Evolutionary conservation across 2,888 invertebrate species (phyloP).

Genomic region (Pyrgus malvae): DNA sequence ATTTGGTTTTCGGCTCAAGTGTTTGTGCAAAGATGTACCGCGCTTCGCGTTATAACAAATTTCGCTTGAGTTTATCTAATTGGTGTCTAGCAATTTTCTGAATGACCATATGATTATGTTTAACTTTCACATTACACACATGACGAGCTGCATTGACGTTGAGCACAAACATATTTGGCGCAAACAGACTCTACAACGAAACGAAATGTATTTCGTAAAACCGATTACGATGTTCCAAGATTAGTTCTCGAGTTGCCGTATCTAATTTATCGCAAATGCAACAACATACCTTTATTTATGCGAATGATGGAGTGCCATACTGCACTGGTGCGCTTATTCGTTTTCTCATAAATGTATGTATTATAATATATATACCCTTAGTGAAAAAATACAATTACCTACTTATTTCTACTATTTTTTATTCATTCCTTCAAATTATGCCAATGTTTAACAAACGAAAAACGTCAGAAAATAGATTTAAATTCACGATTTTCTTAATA

Average conservation of each 20-base stretch:
- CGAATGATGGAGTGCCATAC: neutral
- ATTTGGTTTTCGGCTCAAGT: too few relatives aligned
- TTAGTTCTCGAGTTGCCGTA: constrained; percentile 64
- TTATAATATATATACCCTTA: too few relatives aligned
- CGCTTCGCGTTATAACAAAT: neutral
- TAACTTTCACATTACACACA: constrained; percentile 43
- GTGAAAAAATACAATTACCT: too few relatives aligned
- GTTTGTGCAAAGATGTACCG: neutral
- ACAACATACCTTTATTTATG: too few relatives aligned
- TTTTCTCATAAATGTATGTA: too few relatives aligned
- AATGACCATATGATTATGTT: constrained; percentile 39
- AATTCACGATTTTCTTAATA: too few relatives aligned
- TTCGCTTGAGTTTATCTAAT: constrained; percentile 8
- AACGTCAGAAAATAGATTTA: too few relatives aligned
- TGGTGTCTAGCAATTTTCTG: constrained; percentile 30
- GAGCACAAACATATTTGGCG: constrained; percentile 39
- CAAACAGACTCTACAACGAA: constrained; percentile 56
- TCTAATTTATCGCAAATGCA: constrained; percentile 70
- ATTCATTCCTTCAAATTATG: too few relatives aligned
- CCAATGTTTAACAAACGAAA: too few relatives aligned
- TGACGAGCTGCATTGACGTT: constrained; percentile 35
- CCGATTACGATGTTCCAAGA: constrained; percentile 63
- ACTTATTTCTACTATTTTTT: neutral
- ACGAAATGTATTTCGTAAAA: constrained; percentile 65
- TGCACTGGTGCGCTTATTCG: too few relatives aligned